Conservation (phyloP, 2,797 vertebrate species). For the Sciaenops ocellatus region DNA sequence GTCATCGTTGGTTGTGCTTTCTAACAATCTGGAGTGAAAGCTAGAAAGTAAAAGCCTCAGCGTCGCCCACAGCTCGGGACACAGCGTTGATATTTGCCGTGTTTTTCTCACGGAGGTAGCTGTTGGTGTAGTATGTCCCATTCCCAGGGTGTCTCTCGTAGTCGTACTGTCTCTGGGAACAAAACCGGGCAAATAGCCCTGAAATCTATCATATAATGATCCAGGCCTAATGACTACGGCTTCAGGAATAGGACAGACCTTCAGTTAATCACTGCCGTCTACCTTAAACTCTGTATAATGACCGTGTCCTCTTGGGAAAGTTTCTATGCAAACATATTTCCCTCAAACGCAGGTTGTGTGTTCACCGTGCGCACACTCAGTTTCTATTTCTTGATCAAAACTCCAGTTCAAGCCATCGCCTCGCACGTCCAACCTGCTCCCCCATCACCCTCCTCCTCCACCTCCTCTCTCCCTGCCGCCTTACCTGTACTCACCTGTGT, state of each 20-base stretch:
- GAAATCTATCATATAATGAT: conserved; percentile 97
- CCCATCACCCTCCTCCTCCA: background rate
- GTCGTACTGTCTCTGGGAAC: conserved; percentile 83
- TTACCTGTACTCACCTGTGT: conserved; percentile 78
- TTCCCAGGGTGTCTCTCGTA: conserved; percentile 90
- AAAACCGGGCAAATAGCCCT: conserved; percentile 87
- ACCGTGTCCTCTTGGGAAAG: conserved; percentile 39
- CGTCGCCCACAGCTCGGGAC: conserved; percentile 43
- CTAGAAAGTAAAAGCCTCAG: conserved; percentile 14
- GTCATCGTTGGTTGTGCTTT: conserved; percentile 9
- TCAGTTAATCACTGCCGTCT: conserved; percentile 73
- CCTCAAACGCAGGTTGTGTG: background rate
- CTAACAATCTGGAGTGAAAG: background rate
- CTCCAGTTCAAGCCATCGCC: background rate
- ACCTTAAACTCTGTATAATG: conserved; percentile 72
- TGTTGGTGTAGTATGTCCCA: conserved; percentile 90
- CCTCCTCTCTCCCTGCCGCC: conserved; percentile 49
- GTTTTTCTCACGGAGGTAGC: conserved; percentile 87
- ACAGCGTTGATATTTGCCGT: conserved; percentile 68
- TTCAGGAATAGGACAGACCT: conserved; percentile 74
- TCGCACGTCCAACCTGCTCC: background rate
- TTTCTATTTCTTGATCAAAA: conserved; percentile 39
- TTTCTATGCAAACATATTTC: background rate
- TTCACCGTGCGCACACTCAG: background rate
- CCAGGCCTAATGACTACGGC: conserved; percentile 79